phyloP scores from a whole-genome alignment of 1,140 invertebrate genomes.

The Lordiphosa clarofinis region DNA sequence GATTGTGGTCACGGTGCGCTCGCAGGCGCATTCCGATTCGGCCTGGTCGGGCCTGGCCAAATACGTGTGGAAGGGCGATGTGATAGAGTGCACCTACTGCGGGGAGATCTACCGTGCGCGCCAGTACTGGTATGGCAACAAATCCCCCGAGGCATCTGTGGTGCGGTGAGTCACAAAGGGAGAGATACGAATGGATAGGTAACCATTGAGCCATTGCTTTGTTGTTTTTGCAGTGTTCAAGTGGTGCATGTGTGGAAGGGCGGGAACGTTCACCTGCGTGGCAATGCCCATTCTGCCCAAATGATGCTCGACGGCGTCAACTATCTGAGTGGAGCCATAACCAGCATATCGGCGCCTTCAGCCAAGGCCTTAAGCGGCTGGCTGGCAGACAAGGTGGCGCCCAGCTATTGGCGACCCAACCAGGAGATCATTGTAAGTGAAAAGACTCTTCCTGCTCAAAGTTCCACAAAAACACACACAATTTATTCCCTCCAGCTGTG shows the following conservation, averaged over 20 bases:
- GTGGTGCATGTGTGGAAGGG: constrained; percentile 90
- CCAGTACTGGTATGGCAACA: constrained; percentile 93
- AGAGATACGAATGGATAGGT: no score
- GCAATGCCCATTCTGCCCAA: constrained; percentile 86
- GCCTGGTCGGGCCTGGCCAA: constrained; percentile 87
- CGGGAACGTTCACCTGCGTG: constrained; percentile 80
- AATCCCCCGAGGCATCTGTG: constrained; percentile 85
- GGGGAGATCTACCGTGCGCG: constrained; percentile 91
- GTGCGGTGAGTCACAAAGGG: constrained; percentile 79
- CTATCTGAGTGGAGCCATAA: constrained; percentile 86
- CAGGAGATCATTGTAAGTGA: constrained; percentile 84
- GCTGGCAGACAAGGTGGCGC: constrained; percentile 88
- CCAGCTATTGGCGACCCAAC: constrained; percentile 91
- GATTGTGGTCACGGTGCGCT: constrained; percentile 83
- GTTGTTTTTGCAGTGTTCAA: constrained; percentile 82
- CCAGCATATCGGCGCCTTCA: constrained; percentile 85
- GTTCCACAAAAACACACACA: no score
- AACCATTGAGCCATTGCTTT: no score
- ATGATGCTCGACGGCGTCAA: constrained; percentile 88
- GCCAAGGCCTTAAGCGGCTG: constrained; percentile 86
- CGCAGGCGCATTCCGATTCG: constrained; percentile 84
- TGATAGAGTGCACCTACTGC: constrained; percentile 90
- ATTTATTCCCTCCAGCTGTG: constrained; percentile 81
- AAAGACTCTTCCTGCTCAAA: no score
- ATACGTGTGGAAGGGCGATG: constrained; percentile 90